phyloP scores from a whole-genome alignment of 2,797 vertebrate species.

The Alectoris magna region DNA sequence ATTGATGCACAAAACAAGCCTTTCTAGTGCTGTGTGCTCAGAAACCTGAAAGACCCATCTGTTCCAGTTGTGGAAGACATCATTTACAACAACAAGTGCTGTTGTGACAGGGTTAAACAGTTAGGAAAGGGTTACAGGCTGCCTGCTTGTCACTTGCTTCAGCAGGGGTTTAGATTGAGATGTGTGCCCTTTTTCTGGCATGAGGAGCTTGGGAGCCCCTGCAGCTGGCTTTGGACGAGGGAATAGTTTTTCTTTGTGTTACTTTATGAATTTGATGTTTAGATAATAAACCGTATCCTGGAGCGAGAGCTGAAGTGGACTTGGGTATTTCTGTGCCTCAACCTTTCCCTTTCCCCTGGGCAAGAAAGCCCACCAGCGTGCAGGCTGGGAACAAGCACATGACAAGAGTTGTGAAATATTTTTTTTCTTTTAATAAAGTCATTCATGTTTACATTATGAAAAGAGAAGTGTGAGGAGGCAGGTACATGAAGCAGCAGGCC shows the following conservation, averaged over 20 bases:
- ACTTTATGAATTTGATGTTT: conserved; percentile 62
- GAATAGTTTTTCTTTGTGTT: conserved; percentile 59
- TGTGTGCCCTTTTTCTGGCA: conserved; percentile 68
- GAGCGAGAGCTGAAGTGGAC: conserved; percentile 28
- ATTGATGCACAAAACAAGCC: neutral
- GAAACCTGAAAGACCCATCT: neutral
- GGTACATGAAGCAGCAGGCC: neutral
- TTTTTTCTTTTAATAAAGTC: conserved; percentile 23
- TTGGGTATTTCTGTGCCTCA: conserved; percentile 56
- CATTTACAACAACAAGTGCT: neutral
- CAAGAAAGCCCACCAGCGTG: conserved; percentile 38
- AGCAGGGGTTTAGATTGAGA: conserved; percentile 43
- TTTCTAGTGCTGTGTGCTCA: neutral
- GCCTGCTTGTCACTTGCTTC: conserved; percentile 51
- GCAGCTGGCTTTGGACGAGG: conserved; percentile 62
- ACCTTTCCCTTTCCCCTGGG: conserved; percentile 46
- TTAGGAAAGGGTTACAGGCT: conserved; percentile 55
- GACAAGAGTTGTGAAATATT: conserved; percentile 18
- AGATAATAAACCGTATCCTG: conserved; percentile 49
- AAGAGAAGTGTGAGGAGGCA: neutral
- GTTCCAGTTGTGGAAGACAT: neutral
- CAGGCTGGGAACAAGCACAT: neutral
- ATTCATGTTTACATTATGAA: neutral
- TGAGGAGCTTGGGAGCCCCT: conserved; percentile 46
- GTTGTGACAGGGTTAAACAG: conserved; percentile 28